These are phyloP conservation scores for Bos indicus DNA, from an alignment of 2,113 vertebrate genomes.

Conservation along the genomic window DNA sequence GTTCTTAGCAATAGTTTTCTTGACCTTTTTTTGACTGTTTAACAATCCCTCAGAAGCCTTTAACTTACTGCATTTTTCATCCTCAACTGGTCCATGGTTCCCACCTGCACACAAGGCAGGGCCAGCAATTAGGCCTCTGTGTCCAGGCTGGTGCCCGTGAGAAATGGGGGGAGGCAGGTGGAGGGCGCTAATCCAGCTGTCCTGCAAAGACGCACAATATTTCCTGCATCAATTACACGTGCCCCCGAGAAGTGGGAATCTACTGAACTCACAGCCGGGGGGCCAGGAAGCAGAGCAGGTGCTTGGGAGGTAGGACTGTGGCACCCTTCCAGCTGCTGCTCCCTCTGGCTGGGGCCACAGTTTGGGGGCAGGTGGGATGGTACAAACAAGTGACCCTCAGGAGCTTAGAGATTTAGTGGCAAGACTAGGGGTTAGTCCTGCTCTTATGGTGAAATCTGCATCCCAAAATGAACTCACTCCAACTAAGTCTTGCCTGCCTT, in stretches of 20 bases:
- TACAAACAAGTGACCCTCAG: background rate
- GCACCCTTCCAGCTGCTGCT: background rate
- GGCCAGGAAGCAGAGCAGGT: background rate
- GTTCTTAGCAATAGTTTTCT: constrained; percentile 62
- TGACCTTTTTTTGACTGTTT: constrained; percentile 68
- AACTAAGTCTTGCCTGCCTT: background rate
- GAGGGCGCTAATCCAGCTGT: background rate
- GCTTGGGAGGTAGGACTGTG: background rate
- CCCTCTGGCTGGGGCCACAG: background rate
- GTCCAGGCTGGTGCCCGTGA: background rate
- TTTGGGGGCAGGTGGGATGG: background rate
- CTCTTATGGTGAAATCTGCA: background rate
- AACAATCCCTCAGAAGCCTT: constrained; percentile 66
- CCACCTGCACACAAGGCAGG: background rate
- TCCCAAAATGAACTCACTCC: background rate
- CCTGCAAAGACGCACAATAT: background rate
- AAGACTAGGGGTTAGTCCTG: background rate
- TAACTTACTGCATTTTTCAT: constrained; percentile 61
- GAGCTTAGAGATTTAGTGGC: background rate
- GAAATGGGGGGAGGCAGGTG: background rate
- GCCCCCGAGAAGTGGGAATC: background rate
- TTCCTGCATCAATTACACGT: background rate
- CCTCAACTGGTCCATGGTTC: constrained; percentile 42
- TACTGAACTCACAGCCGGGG: background rate
- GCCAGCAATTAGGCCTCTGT: background rate